phyloP scores from a whole-genome alignment of 2,797 vertebrate species.

The Halcyon smyrnensis region DNA sequence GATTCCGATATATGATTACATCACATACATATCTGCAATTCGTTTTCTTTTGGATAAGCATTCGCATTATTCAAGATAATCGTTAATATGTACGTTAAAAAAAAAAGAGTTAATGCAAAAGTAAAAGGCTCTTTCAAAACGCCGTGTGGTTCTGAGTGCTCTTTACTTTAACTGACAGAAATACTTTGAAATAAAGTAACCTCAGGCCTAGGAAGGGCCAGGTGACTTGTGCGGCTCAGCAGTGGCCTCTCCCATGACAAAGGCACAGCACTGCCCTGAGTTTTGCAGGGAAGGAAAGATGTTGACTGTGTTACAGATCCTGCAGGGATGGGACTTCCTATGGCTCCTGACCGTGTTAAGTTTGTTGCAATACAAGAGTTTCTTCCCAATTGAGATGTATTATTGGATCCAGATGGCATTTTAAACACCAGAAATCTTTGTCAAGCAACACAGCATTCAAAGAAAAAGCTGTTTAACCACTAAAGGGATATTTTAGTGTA shows the following conservation, averaged over 20 bases:
- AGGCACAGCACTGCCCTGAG: background rate
- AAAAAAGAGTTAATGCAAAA: background rate
- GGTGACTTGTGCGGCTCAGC: constrained; percentile 29
- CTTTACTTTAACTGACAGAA: background rate
- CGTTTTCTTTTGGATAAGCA: background rate
- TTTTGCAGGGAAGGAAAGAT: constrained; percentile 11
- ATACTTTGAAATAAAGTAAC: background rate
- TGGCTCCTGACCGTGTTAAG: background rate
- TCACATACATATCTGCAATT: background rate
- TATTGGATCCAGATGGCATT: constrained; percentile 55
- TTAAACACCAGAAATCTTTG: constrained; percentile 14
- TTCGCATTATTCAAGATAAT: background rate
- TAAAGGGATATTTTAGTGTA: background rate
- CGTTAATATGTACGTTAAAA: fast-evolving
- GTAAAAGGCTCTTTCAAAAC: background rate
- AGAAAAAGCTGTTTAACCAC: constrained; percentile 16
- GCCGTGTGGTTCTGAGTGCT: background rate
- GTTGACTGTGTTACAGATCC: constrained; percentile 17
- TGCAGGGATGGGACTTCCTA: constrained; percentile 46
- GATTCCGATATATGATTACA: background rate
- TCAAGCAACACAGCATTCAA: background rate
- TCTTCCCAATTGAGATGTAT: background rate
- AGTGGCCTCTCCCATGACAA: constrained; percentile 16
- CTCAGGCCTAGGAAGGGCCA: background rate
- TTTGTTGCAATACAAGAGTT: constrained; percentile 14